Evolutionary conservation across 2,888 invertebrate genomes (phyloP), one percentile per base, ranked within the genome.

Genomic region (Elysia crispata): DNA sequence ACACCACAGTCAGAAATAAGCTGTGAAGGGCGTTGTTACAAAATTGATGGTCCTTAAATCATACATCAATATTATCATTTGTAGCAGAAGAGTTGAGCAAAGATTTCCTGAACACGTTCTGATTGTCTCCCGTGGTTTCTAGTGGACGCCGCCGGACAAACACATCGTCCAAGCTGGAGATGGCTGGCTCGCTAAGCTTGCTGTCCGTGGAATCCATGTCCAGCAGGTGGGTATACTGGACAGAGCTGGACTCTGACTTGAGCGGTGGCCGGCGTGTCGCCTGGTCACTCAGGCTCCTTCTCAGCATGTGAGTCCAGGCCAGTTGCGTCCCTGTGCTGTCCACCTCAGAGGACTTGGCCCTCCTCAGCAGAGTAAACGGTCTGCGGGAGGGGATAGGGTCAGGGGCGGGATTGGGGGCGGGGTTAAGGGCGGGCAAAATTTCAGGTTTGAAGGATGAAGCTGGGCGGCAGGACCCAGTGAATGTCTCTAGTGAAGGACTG

Each of bases 51-150:
- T n/a, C 28, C 25, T n/a, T 1, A 31, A 15, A 30, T 30, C 57
- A 79, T 8, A 80, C 80, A 23, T 80, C 80, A 23, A 80, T 80
- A 25, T 62, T 76, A 15, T 80, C 80, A 31, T n/a, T 70, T 0
- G 69, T 60, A 0, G 23, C 60, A 8, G 76, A 49, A 3, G 79
- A 76, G 23, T 76, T 75, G 41, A 80, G 57, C 69, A 80, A 62
- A 15, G 80, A 80, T 6, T 67, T 80, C 70, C 69, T 31, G 41
- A 80, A 60, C n/a, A 70, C 80, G 5, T 70, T 76, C 28, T 80
- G 66, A 13, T 6, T 3, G 20, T 18, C 20, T 1, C 23, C 23
- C 15, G 11, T 11, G 20, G 11, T 66, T 6, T 66, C 66, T 23
- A 15, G 3, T 5, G 60, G n/a, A 8, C 66, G 30, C 30, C 66